Evolutionary conservation across 2,888 invertebrate species (phyloP).

Genomic region (Cephus rjabovi): DNA sequence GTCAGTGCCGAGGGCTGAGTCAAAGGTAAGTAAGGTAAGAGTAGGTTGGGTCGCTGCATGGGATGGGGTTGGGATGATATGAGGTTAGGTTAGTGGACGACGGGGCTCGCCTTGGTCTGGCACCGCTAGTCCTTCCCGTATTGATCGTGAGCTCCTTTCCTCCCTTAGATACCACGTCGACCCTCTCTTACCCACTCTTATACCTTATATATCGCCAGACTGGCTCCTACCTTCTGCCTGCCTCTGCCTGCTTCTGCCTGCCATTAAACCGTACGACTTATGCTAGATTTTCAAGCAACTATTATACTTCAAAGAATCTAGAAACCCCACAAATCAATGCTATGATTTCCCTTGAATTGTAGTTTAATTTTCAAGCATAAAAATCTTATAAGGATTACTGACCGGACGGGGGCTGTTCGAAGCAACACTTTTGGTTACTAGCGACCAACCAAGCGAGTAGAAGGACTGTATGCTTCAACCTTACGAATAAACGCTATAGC

Average conservation of each 20-base stretch:
- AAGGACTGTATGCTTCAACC: background rate
- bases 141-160: slow-evolving; percentile 64
- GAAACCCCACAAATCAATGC: background rate
- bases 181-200: slow-evolving; percentile 44
- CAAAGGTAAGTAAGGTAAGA: slow-evolving; percentile 36
- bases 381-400: background rate
- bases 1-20: slow-evolving; percentile 27
- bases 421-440: background rate
- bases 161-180: slow-evolving; percentile 58
- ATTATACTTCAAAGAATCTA: background rate
- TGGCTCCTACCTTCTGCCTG: slow-evolving; percentile 33
- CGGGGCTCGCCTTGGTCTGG: slow-evolving; percentile 64
- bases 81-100: slow-evolving; percentile 57
- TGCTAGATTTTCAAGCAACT: slow-evolving; percentile 1
- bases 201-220: slow-evolving; percentile 40
- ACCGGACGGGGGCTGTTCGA: background rate
- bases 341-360: background rate
- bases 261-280: background rate
- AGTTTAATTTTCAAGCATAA: background rate
- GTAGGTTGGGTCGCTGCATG: slow-evolving; percentile 43
- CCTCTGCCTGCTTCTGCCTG: slow-evolving; percentile 7
- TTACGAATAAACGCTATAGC: background rate
- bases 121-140: slow-evolving; percentile 65
- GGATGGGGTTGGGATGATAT: slow-evolving; percentile 56
- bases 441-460: background rate